Evolutionary conservation across 1,140 invertebrate species (phyloP).

Genomic region (Planococcus citri): DNA sequence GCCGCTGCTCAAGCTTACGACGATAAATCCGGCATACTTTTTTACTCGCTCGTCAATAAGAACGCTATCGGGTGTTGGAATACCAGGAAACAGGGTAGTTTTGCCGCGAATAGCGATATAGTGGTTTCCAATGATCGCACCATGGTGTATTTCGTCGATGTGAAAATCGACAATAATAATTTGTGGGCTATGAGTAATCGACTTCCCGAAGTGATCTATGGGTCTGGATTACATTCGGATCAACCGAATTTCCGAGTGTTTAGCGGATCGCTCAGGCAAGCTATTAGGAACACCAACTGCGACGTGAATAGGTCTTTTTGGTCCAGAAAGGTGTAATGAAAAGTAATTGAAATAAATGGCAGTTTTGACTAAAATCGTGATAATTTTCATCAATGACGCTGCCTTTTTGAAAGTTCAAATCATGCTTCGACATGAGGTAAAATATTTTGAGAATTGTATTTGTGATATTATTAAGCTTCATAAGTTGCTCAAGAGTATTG

Average conservation of each 20-base stretch:
- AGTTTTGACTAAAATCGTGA: not conserved
- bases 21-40: constrained; percentile 54
- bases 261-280: not conserved
- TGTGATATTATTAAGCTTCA: too few relatives aligned
- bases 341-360: not conserved
- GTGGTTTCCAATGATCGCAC: constrained; percentile 59
- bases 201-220: constrained; percentile 42
- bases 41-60: constrained; percentile 59
- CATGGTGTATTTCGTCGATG: constrained; percentile 60
- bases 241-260: not conserved
- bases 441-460: too few relatives aligned
- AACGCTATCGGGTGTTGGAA: constrained; percentile 68
- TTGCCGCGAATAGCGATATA: constrained; percentile 35
- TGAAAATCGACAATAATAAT: constrained; percentile 51
- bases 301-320: not conserved
- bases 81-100: constrained; percentile 36
- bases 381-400: too few relatives aligned
- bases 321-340: not conserved
- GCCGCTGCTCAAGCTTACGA: constrained; percentile 62
- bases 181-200: constrained; percentile 67
- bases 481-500: too few relatives aligned
- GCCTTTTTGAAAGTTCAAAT: too few relatives aligned
- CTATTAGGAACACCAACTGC: not conserved
- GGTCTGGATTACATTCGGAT: not conserved
- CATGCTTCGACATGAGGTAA: too few relatives aligned